Evolutionary conservation across 2,888 invertebrate genomes (phyloP).

Genomic region (Netelia fuscicornis): DNA sequence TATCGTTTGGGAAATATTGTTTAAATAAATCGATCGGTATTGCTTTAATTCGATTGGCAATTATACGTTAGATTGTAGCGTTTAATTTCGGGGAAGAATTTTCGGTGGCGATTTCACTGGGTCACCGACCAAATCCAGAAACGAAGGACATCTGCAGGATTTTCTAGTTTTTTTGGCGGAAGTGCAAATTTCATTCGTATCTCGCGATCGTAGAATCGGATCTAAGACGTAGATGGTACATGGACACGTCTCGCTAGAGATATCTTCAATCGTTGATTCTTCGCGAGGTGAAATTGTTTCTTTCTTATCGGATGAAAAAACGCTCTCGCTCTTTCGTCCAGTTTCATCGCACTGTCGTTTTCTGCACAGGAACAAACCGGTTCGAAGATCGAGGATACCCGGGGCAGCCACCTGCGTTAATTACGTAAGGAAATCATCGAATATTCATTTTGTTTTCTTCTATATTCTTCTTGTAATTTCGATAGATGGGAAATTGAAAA

Average conservation of each 20-base stretch:
- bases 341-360: constrained; percentile 17
- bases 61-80: background rate
- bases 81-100: constrained; percentile 37
- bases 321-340: constrained; percentile 27
- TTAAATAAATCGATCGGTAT: background rate
- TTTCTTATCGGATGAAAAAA: background rate
- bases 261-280: constrained; percentile 1
- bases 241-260: constrained; percentile 56
- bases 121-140: constrained; percentile 53
- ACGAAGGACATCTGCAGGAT: constrained; percentile 58
- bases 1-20: background rate
- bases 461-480: constrained; percentile 10
- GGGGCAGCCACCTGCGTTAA: constrained; percentile 51
- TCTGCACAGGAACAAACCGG: constrained; percentile 12
- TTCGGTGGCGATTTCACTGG: constrained; percentile 1
- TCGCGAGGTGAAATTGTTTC: background rate
- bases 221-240: constrained; percentile 54
- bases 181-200: background rate
- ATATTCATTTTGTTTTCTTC: background rate
- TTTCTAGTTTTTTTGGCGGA: background rate
- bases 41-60: background rate
- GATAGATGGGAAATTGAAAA: background rate
- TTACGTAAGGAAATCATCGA: background rate
- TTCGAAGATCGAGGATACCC: constrained; percentile 42
- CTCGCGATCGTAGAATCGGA: constrained; percentile 41